Conservation (phyloP, 1,140 invertebrate genomes). For the Cydia strobilella region DNA sequence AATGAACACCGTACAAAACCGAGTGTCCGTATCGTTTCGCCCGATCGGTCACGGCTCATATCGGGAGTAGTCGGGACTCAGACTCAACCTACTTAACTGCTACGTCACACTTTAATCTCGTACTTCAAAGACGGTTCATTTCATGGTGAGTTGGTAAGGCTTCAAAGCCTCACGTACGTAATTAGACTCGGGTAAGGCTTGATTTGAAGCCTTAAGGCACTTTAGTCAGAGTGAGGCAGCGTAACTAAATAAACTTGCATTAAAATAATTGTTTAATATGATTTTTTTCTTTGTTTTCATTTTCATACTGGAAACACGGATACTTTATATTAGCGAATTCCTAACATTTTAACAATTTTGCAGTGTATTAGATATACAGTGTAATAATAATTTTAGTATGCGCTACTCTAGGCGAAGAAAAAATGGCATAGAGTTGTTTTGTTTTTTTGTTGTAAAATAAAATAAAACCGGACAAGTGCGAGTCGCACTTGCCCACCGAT, state of each 20-base stretch:
- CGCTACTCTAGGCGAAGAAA: too few relatives aligned
- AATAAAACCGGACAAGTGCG: too few relatives aligned
- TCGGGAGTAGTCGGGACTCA: neutral
- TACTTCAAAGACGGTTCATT: conserved; percentile 42
- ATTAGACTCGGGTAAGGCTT: neutral
- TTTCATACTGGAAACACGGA: too few relatives aligned
- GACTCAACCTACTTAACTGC: conserved; percentile 33
- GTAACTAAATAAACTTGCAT: neutral
- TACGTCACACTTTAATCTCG: conserved; percentile 41
- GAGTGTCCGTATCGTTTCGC: neutral
- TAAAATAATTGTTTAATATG: too few relatives aligned
- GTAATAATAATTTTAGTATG: too few relatives aligned
- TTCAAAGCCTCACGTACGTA: conserved; percentile 13
- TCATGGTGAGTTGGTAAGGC: conserved; percentile 38
- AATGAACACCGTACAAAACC: neutral
- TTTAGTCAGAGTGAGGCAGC: neutral
- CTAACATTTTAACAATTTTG: too few relatives aligned
- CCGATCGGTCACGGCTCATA: conserved; percentile 17
- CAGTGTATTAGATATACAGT: too few relatives aligned
- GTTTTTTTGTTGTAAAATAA: too few relatives aligned
- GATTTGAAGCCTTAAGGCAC: neutral
- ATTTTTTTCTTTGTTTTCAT: too few relatives aligned
- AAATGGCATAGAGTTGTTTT: too few relatives aligned
- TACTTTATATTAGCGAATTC: too few relatives aligned
- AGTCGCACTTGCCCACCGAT: too few relatives aligned